These are phyloP conservation scores for Rhinichthys klamathensis DNA, from an alignment of 2,113 vertebrate genomes.

Conservation along the genomic window DNA sequence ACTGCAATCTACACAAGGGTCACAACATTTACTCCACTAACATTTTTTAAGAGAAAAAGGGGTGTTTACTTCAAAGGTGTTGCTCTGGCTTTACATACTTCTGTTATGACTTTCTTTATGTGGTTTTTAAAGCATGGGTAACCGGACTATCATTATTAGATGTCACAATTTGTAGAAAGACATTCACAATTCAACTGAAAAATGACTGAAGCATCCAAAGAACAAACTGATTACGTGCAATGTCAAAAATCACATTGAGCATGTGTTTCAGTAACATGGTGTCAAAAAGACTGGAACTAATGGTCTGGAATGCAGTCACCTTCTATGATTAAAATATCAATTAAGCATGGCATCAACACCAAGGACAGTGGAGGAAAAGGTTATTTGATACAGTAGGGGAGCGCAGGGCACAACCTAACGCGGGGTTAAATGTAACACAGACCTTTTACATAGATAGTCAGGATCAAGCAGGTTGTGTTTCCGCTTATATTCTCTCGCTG, in stretches of 20 bases:
- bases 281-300: constrained; percentile 32
- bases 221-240: constrained; percentile 21
- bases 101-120: not conserved
- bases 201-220: not conserved
- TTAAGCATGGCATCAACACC: constrained; percentile 36
- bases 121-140: not conserved
- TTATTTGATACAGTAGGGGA: not conserved
- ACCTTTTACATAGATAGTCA: too few species aligned
- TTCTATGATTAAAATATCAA: constrained; percentile 39
- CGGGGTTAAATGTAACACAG: too few species aligned
- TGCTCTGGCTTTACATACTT: not conserved
- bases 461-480: too few species aligned
- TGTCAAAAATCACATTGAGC: constrained; percentile 31
- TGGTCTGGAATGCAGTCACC: constrained; percentile 28
- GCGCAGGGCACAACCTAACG: too few species aligned
- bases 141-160: not conserved
- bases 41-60: not conserved
- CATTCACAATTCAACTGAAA: not conserved
- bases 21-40: constrained; percentile 8
- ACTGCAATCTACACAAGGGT: constrained; percentile 14
- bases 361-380: constrained; percentile 14
- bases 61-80: not conserved
- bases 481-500: too few species aligned
- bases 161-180: not conserved
- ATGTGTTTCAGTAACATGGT: not conserved